Conservation (phyloP, 2,113 vertebrate genomes). For the Oryctolagus cuniculus region DNA sequence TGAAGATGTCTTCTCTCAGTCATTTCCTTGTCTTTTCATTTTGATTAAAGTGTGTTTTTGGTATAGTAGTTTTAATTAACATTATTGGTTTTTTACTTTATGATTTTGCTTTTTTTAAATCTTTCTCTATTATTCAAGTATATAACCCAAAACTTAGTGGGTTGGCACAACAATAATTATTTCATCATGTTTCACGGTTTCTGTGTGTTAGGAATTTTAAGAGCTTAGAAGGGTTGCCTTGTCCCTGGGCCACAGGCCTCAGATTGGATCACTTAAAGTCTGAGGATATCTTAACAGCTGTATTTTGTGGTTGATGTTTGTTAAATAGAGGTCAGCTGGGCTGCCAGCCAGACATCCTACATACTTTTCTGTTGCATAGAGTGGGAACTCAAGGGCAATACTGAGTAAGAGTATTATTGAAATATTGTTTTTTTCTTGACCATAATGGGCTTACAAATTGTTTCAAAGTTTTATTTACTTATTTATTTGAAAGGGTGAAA, state of each 20-base stretch:
- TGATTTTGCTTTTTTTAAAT: background rate
- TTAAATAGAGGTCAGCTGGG: background rate
- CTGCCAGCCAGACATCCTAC: background rate
- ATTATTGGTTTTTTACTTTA: slow-evolving; percentile 3
- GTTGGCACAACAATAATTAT: background rate
- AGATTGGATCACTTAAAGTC: background rate
- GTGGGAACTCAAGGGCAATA: background rate
- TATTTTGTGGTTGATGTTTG: background rate
- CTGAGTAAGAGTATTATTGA: slow-evolving; percentile 35
- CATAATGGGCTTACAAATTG: background rate
- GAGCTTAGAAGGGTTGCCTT: background rate
- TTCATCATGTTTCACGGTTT: slow-evolving; percentile 2
- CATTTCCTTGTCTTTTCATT: slow-evolving; percentile 4
- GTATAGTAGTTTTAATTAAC: background rate
- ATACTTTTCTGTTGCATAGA: background rate
- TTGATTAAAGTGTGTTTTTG: background rate
- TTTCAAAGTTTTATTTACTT: too few relatives aligned
- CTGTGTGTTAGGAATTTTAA: background rate
- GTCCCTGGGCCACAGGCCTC: background rate
- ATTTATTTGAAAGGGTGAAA: too few relatives aligned
- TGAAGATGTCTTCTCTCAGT: background rate
- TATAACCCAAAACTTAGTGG: background rate
- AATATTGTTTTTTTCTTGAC: background rate
- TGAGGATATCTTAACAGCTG: background rate
- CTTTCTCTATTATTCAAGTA: background rate